Conservation (phyloP, 37 sponge, comb jelly and placozoan species). For the Ianthella basta region DNA sequence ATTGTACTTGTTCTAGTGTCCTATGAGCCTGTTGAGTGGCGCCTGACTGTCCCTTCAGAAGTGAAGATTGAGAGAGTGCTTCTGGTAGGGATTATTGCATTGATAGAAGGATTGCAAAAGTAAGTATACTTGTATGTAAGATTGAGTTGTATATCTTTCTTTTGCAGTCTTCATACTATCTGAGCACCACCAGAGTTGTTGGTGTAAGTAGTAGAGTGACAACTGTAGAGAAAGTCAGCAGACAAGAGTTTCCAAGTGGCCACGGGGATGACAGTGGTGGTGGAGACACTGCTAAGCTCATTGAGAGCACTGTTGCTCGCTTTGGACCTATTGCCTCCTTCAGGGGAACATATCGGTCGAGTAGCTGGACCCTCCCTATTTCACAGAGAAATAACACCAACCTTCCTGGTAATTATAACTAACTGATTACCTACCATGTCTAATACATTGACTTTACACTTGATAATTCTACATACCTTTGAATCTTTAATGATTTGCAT, state of each 20-base stretch:
- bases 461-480: no score
- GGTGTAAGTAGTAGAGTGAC: no score
- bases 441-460: no score
- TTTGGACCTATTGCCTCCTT: conserved; percentile 31
- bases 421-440: no score
- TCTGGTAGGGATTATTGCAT: neutral
- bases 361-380: conserved; percentile 1
- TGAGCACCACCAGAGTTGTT: no score
- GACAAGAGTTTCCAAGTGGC: neutral
- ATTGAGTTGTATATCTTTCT: no score
- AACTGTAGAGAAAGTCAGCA: no score
- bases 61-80: conserved; percentile 19
- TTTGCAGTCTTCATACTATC: no score
- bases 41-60: conserved; percentile 16
- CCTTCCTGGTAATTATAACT: no score
- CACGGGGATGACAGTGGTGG: conserved; percentile 20
- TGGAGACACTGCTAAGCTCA: neutral
- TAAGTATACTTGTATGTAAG: no score
- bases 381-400: no score
- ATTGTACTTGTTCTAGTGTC: conserved; percentile 27
- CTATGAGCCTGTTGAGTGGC: conserved; percentile 30
- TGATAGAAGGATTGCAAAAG: neutral
- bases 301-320: neutral
- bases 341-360: conserved; percentile 9
- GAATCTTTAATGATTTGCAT: no score